Percentiles rank a stretch among this genome's conserved stretches.
phyloP scores from a whole-genome alignment of 2,797 vertebrate genomes.

The Phylloscopus collybita region DNA sequence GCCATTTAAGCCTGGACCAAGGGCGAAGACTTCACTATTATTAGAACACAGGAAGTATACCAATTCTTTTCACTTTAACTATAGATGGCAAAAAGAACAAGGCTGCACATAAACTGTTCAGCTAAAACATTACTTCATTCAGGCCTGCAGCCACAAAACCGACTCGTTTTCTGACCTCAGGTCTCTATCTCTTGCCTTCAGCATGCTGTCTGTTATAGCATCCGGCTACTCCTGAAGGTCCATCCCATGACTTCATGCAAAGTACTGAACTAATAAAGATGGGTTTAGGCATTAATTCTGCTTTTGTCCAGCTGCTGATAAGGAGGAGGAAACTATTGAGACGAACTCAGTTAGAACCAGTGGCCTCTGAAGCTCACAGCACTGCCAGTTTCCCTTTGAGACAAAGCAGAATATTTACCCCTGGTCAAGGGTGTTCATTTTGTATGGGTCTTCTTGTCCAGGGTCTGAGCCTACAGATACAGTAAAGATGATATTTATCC shows the following conservation, averaged over 20 bases:
- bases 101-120: background rate
- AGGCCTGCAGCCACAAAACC: constrained; percentile 36
- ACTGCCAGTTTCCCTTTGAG: constrained; percentile 8
- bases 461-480: background rate
- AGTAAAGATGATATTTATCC: constrained; percentile 6
- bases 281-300: constrained; percentile 22
- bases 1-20: background rate
- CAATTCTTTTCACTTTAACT: background rate
- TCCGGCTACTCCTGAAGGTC: constrained; percentile 29
- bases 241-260: constrained; percentile 28
- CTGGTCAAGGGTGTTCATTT: constrained; percentile 13
- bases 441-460: constrained; percentile 3
- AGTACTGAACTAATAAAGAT: constrained; percentile 30
- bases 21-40: background rate
- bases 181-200: constrained; percentile 20
- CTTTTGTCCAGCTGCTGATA: constrained; percentile 56
- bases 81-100: background rate
- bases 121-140: constrained; percentile 37
- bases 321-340: constrained; percentile 25
- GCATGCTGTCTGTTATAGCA: background rate
- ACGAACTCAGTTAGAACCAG: constrained; percentile 23
- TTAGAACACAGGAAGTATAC: background rate
- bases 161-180: constrained; percentile 12
- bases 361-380: background rate
- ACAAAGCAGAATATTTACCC: constrained; percentile 14